Conservation (phyloP, 2,888 invertebrate genomes). For the Mechanitis mazaeus region DNA sequence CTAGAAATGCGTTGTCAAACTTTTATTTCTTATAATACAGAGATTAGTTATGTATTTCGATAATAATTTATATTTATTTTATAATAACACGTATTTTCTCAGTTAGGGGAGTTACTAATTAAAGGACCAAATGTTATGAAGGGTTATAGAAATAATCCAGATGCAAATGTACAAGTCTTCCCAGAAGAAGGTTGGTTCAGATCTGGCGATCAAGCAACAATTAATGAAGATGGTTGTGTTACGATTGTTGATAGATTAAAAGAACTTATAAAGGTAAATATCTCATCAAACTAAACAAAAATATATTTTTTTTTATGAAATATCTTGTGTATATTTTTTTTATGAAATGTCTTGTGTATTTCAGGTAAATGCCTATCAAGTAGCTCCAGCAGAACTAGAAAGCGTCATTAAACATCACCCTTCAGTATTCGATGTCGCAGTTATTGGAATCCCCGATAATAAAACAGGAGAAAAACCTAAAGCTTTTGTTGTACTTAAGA, state of each 20-base stretch:
- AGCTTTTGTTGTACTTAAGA: slow-evolving; percentile 81
- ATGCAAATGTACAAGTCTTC: slow-evolving; percentile 82
- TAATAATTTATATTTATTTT: not conserved
- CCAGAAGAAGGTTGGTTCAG: slow-evolving; percentile 83
- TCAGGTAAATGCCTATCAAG: slow-evolving; percentile 82
- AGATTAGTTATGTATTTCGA: too few relatives aligned
- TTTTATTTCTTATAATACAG: too few relatives aligned
- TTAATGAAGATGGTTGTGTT: slow-evolving; percentile 80
- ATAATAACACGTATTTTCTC: slow-evolving; percentile 5
- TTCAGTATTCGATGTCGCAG: slow-evolving; percentile 86
- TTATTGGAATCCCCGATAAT: slow-evolving; percentile 85
- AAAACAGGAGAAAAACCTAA: slow-evolving; percentile 84
- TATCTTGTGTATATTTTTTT: too few relatives aligned
- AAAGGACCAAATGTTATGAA: slow-evolving; percentile 89
- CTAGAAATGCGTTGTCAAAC: too few relatives aligned
- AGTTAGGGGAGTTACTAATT: slow-evolving; percentile 83
- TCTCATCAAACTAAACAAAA: not conserved
- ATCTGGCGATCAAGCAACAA: slow-evolving; percentile 82
- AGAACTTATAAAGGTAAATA: slow-evolving; percentile 84
- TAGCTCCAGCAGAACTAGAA: slow-evolving; percentile 93
- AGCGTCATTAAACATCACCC: slow-evolving; percentile 83
- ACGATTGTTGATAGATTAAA: slow-evolving; percentile 86
- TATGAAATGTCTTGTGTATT: slow-evolving; percentile 11
- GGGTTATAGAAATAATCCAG: slow-evolving; percentile 84
- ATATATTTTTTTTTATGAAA: not conserved